A percentile compares a stretch with the other conserved stretches of the same genome.
These are phyloP conservation scores for Oscheius sp. DNA, from an alignment of 2,888 invertebrate genomes.

Conservation along the genomic window DNA sequence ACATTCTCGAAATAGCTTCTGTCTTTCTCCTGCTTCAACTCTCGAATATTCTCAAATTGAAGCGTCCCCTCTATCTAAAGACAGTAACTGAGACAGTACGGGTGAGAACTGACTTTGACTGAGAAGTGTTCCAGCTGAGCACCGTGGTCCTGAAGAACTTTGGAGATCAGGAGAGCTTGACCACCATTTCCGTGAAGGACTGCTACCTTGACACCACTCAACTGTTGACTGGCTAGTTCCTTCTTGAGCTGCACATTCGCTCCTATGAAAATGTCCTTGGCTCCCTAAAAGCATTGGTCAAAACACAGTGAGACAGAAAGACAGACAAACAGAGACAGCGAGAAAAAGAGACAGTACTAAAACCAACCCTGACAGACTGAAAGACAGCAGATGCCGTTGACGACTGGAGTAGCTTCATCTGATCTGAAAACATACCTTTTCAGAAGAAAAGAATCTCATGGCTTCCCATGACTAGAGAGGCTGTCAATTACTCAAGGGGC, in stretches of 20 bases:
- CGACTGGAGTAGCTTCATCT: constrained; percentile 23
- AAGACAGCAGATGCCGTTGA: constrained; percentile 5
- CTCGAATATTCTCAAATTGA: constrained; percentile 23
- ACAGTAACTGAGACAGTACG: background rate
- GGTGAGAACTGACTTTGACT: constrained; percentile 10
- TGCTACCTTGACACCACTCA: constrained; percentile 35
- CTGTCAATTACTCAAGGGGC: too few relatives aligned
- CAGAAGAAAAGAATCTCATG: too few relatives aligned
- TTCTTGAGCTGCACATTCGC: constrained; percentile 30
- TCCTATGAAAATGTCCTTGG: constrained; percentile 34
- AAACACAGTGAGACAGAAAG: background rate
- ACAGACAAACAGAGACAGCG: background rate
- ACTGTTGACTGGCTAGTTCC: constrained; percentile 21
- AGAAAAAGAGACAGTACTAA: background rate
- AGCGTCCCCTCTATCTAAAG: constrained; percentile 28
- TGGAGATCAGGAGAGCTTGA: constrained; percentile 32
- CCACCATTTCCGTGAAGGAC: constrained; percentile 29
- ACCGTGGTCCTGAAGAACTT: constrained; percentile 36
- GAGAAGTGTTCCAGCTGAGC: constrained; percentile 34
- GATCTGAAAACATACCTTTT: too few relatives aligned
- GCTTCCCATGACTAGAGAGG: too few relatives aligned
- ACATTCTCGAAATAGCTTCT: constrained; percentile 37
- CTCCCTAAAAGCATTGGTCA: constrained; percentile 21
- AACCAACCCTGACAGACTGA: constrained; percentile 11
- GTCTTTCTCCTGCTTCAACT: constrained; percentile 23